Conservation (phyloP, 2,888 invertebrate species). For the Glyphotaelius pellucidus region DNA sequence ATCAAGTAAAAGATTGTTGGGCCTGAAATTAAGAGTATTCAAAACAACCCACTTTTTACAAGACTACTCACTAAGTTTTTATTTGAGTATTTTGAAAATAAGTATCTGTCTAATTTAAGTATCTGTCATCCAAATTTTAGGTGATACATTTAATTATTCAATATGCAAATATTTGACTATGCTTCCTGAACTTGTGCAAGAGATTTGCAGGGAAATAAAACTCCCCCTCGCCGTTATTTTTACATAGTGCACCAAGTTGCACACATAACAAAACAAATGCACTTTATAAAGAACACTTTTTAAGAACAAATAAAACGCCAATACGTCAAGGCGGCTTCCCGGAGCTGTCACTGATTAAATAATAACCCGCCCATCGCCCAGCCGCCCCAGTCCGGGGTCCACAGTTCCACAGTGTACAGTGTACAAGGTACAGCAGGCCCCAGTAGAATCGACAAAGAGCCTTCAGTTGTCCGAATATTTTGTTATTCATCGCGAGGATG, state of each 20-base stretch:
- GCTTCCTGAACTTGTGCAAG: not conserved
- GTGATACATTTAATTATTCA: not conserved
- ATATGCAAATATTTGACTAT: not conserved
- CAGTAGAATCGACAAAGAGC: slow-evolving; percentile 37
- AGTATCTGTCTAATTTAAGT: too few relatives aligned
- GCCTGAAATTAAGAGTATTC: too few relatives aligned
- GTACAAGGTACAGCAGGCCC: not conserved
- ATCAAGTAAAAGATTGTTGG: too few relatives aligned
- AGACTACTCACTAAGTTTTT: too few relatives aligned
- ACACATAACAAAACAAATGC: not conserved
- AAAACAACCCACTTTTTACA: too few relatives aligned
- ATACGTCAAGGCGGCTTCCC: not conserved
- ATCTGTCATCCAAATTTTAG: not conserved
- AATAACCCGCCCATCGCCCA: not conserved
- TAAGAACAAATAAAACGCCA: not conserved
- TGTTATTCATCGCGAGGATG: slow-evolving; percentile 61
- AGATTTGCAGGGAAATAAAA: not conserved
- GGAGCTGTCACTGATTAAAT: not conserved
- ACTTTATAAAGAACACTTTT: not conserved
- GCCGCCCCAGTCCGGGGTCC: not conserved
- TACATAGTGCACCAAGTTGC: not conserved
- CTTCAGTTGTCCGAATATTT: slow-evolving; percentile 41
- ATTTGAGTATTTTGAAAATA: too few relatives aligned
- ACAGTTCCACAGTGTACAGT: too few relatives aligned
- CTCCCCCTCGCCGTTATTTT: not conserved